Base-by-base conservation (phyloP, 2,888 invertebrate species). In the Asteroscopus sphinx region DNA sequence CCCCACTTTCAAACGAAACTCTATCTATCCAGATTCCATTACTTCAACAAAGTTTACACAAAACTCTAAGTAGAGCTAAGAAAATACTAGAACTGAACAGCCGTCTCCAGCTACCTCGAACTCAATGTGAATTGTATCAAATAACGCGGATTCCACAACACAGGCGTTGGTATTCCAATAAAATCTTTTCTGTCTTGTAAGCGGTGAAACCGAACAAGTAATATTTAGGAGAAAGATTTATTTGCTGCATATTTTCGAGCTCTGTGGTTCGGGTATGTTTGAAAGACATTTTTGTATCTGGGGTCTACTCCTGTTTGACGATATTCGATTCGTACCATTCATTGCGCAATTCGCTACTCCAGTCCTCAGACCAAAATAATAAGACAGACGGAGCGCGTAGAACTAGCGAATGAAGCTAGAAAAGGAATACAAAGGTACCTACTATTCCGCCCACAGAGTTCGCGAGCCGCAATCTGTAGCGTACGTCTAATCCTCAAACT, bases 101-200 rank as follows among this genome's bases (percentile, higher is more conserved):
- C 12, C 62, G 39, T 48, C 35, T 54, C 54, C 32, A 51, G 32
- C 7, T 25, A 21, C 16, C 11, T 35, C 30, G 26, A 16, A 32
- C 39, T 53, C 49, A 30, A 3, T 41, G 55, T 21, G 51, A 52
- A 44, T 45, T 42, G 55, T 67, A 67, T 67, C 73, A 54, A 73
- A 73, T 72, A 72, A 67, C 59, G 40, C 21, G 53, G 48, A 67
- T 73, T 60, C 73, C 39, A 16, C 36, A 46, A 63, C 42, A n/a
- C 58, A 62, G 51, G 32, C 73, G 33, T 49, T 30, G 72, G 70
- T 73, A 73, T 73, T 73, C 58, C 72, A 73, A 73, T 73, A 73
- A 73, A 63, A 73, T 63, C 37, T 28, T 26, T 54, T 57, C 16
- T 39, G 9, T 13, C 28, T 53, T 46, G 30, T 6, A 3, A 25